Base-by-base conservation (phyloP, 1,140 invertebrate genomes). In the Bombus haemorrhoidalis region DNA sequence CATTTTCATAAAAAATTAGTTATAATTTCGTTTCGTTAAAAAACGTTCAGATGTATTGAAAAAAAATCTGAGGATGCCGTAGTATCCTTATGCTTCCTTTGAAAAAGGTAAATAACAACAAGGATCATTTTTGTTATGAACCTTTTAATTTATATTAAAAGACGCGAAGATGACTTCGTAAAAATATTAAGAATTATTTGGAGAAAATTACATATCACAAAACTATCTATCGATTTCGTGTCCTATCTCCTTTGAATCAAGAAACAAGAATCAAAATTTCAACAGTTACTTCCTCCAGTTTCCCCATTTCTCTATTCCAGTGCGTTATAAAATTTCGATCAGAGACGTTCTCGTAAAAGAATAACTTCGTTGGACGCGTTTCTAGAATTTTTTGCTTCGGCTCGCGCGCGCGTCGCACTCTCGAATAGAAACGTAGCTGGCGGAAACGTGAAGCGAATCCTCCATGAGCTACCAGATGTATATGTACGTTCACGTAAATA, bases 371-470 rank as follows among this genome's bases (percentile, higher is more conserved):
- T 22, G 64, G 75, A 34, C 37, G 34, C 28, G 37, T 59, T 62
- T 79, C 9, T 34, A 1, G 66, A 68, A n/a, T 72, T 80, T 72
- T 71, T 72, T 62, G 64, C 28, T 62, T 53, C 47, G 47, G 47
- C 28, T 62, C 59, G 22, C 41, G 72, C 71, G 74, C 41, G 28
- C 39, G 39, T 47, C 43, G 34, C 47, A n/a, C 4, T 57, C 66
- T 69, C 32, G 22, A 72, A 85, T 80, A 64, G 68, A 79, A 69
- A 64, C 57, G 37, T 32, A 32, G 53, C 62, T 71, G 43, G 28
- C 59, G 47, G 34, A 83, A 64, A 84, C 81, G 87, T 87, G 88
- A 89, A 79, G 64, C 59, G 87, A 76, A 85, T 89, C 66, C 64
- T 59, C 78, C 62, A 82, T 64, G 78, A 71, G 66, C 37, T n/a